phyloP scores from a whole-genome alignment of 2,888 invertebrate genomes.

The Exocentrus adspersus region DNA sequence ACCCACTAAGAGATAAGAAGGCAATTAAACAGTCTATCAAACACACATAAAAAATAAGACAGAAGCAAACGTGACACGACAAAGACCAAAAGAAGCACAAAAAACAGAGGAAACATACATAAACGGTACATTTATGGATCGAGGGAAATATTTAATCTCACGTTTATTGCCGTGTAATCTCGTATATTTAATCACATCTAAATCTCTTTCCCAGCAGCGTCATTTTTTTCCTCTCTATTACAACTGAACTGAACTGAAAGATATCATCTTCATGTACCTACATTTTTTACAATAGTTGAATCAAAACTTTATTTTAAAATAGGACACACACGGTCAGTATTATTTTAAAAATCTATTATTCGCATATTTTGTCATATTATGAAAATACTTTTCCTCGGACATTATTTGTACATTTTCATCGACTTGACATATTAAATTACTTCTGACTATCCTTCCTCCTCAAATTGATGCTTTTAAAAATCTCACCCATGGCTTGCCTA shows the following conservation, averaged over 20 bases:
- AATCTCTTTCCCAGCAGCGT: too few species aligned
- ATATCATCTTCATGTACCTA: too few species aligned
- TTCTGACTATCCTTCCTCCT: constrained; percentile 32
- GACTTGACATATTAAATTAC: neutral
- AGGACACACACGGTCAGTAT: too few species aligned
- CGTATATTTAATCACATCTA: neutral
- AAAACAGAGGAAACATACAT: neutral
- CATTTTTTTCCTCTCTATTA: too few species aligned
- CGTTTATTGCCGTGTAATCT: neutral
- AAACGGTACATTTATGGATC: neutral
- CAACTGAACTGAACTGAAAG: too few species aligned
- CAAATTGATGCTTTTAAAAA: constrained; percentile 37
- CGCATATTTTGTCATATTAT: neutral
- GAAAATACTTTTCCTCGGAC: too few species aligned
- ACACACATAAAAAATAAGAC: neutral
- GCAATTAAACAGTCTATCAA: neutral
- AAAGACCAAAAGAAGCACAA: constrained; percentile 24
- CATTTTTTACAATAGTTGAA: too few species aligned
- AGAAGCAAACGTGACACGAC: constrained; percentile 10
- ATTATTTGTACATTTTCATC: too few species aligned
- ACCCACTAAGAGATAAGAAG: neutral
- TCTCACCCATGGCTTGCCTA: constrained; percentile 44
- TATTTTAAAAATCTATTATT: neutral
- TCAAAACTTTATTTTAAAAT: too few species aligned
- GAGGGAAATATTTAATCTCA: neutral